These are phyloP conservation scores for Tolypeutes matacus DNA, from an alignment of 2,797 vertebrate genomes.

Conservation along the genomic window DNA sequence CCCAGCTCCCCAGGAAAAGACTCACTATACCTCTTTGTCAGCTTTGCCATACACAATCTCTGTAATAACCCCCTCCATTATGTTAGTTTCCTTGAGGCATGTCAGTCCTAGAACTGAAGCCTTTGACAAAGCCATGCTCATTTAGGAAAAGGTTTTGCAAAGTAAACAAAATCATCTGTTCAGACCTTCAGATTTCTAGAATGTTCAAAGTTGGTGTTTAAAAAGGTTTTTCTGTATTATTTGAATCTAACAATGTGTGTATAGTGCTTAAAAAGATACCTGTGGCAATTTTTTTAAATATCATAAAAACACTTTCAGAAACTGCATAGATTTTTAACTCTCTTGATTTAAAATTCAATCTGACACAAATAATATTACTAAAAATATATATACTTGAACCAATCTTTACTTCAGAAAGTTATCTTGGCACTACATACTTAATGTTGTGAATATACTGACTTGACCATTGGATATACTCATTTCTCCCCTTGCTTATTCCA, in stretches of 20 bases:
- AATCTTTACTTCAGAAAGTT: constrained; percentile 47
- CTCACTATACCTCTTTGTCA: background rate
- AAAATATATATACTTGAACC: background rate
- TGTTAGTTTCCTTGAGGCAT: background rate
- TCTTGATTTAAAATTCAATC: constrained; percentile 31
- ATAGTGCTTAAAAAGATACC: background rate
- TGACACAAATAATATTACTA: background rate
- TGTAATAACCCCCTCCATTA: background rate
- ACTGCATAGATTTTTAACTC: constrained; percentile 20
- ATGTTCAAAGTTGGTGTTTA: constrained; percentile 26
- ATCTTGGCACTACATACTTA: constrained; percentile 37
- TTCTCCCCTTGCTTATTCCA: constrained; percentile 42
- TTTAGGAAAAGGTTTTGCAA: background rate
- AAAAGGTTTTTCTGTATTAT: background rate
- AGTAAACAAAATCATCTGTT: background rate
- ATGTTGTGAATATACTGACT: constrained; percentile 26
- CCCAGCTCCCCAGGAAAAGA: background rate
- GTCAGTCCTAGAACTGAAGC: background rate
- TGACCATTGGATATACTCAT: constrained; percentile 25
- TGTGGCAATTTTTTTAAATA: background rate
- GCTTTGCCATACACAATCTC: background rate
- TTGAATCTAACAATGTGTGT: constrained; percentile 20
- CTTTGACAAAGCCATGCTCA: background rate
- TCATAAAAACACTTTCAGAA: constrained; percentile 44
- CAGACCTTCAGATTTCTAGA: constrained; percentile 34